These are phyloP conservation scores for Dendrocopos noguchii DNA, from an alignment of 2,113 vertebrate species.

Conservation along the genomic window DNA sequence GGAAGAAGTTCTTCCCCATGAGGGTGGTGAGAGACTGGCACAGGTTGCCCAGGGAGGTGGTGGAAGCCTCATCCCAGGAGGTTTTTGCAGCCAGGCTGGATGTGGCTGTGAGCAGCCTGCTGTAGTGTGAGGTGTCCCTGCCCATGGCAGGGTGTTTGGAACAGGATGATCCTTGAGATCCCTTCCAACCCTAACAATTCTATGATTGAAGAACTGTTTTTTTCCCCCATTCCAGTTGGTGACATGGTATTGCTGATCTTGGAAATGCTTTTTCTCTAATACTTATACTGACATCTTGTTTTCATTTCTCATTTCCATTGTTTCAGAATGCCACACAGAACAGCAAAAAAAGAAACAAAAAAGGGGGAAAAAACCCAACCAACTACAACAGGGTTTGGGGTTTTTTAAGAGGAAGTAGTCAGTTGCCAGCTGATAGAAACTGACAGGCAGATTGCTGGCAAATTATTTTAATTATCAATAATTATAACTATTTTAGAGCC, in stretches of 20 bases:
- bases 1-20: too few relatives aligned
- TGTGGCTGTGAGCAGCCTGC: too few relatives aligned
- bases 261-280: not conserved
- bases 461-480: conserved; percentile 37
- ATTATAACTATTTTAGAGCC: conserved; percentile 13
- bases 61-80: too few relatives aligned
- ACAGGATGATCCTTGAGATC: too few relatives aligned
- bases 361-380: not conserved
- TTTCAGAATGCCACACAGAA: not conserved
- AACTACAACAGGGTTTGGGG: not conserved
- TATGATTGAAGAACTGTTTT: too few relatives aligned
- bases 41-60: too few relatives aligned
- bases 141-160: too few relatives aligned
- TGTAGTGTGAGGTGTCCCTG: too few relatives aligned
- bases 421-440: conserved; percentile 3
- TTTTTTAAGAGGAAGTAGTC: conserved; percentile 22
- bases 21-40: too few relatives aligned
- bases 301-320: conserved; percentile 19
- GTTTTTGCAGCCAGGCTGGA: too few relatives aligned
- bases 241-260: not conserved
- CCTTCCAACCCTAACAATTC: too few relatives aligned
- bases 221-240: not conserved
- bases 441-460: conserved; percentile 1
- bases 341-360: not conserved
- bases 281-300: conserved; percentile 33